Evolutionary conservation across 2,888 invertebrate species (phyloP).

Genomic region (Leuctra nigra): DNA sequence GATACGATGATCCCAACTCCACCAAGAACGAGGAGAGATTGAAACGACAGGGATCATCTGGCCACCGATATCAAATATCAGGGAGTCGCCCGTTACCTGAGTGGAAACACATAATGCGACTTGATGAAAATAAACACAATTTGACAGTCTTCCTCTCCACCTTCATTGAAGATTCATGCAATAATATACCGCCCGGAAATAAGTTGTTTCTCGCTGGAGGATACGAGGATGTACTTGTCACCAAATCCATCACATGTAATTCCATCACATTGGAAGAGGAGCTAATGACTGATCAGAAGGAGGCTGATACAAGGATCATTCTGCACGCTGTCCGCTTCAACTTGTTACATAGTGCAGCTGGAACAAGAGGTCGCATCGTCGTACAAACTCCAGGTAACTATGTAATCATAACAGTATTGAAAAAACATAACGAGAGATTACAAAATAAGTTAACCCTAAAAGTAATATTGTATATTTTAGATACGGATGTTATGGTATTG

Average conservation of each 20-base stretch:
- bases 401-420: no score
- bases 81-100: background rate
- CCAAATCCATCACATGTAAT: background rate
- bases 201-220: background rate
- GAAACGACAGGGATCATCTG: background rate
- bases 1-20: background rate
- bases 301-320: background rate
- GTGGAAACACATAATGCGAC: background rate
- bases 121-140: background rate
- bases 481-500: no score
- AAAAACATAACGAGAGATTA: no score
- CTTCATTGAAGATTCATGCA: background rate
- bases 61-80: background rate
- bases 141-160: background rate
- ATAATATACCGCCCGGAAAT: background rate
- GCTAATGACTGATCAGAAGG: background rate
- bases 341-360: background rate
- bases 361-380: no score
- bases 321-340: background rate
- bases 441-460: no score
- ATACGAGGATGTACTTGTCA: background rate
- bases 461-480: no score
- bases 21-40: background rate
- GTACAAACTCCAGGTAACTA: no score
- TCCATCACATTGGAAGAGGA: no score